Evolutionary conservation across 1,140 invertebrate genomes (phyloP), one percentile per base, ranked within the genome.

Genomic region (Drosophila azteca): DNA sequence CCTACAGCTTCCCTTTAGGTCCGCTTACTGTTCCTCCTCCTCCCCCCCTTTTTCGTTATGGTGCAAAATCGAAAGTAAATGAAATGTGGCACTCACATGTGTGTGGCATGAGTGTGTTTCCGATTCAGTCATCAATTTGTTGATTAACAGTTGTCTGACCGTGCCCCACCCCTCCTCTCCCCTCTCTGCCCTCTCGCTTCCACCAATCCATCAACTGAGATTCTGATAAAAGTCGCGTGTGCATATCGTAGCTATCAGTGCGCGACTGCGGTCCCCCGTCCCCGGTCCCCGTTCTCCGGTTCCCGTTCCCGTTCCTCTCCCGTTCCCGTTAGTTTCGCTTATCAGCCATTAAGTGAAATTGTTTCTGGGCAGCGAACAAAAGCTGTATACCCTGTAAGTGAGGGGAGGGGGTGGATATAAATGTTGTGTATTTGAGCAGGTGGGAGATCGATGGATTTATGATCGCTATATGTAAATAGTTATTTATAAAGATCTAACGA

Each of bases 21-120:
- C 17, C 13, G 6, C 9, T 20, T 8, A 22, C 22, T 6, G 35
- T 15, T 3, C 20, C 20, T 20, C 24, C 22, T 13, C 17, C n/a
- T 11, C 4, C 31, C 31, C 17, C 17, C 17, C 17, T 20, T 20
- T 20, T 20, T 1, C 13, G n/a, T 48, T 29, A 22, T 26, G 44
- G 63, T 69, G 48, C 73, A 77, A 77, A 82, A 83, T 69, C 68
- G 82, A 84, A 84, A 84, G 79, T 79, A 74, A 68, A 60, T 54
- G 51, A 49, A 67, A 67, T 85, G 77, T 49, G 63, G 64, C 80
- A 70, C 61, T 63, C 79, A 63, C 74, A 82, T 82, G 75, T 63
- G 59, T 20, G 17, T 20, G 17, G 17, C 17, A 20, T 20, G 17
- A 20, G 17, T 20, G 17, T 20, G 17, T 20, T 20, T 51, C 35